Evolutionary conservation across 2,113 vertebrate species (phyloP).

Genomic region (Coptodon rendalli): DNA sequence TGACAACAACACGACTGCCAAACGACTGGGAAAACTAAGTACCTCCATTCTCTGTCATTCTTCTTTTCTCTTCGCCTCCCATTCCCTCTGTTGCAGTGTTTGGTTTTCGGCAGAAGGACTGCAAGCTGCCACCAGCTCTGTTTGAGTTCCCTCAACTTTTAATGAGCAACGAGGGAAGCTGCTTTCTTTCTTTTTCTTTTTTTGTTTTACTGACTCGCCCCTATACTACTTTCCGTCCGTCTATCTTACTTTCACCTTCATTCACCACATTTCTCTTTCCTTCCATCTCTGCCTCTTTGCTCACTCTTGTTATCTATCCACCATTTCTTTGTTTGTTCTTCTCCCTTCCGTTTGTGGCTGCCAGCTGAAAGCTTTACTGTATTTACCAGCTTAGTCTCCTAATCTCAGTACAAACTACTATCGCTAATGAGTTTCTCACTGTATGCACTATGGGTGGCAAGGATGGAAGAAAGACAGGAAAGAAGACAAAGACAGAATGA

Average conservation of each 20-base stretch:
- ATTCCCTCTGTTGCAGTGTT: constrained; percentile 43
- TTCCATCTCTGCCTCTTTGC: neutral
- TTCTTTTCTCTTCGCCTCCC: constrained; percentile 35
- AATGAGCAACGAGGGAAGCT: constrained; percentile 51
- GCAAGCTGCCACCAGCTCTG: constrained; percentile 66
- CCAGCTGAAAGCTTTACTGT: constrained; percentile 45
- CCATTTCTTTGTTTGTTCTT: constrained; percentile 12
- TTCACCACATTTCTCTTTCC: neutral
- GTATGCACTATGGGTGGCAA: constrained; percentile 5
- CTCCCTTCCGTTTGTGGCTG: constrained; percentile 1
- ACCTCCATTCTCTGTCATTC: constrained; percentile 51
- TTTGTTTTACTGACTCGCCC: constrained; percentile 4
- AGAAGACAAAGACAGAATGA: neutral
- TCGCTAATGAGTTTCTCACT: constrained; percentile 65
- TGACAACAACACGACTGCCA: constrained; percentile 54
- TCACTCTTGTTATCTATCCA: neutral
- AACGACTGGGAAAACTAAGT: constrained; percentile 62
- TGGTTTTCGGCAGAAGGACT: constrained; percentile 47
- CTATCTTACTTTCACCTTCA: constrained; percentile 8
- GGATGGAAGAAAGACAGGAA: neutral
- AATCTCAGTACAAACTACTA: constrained; percentile 65
- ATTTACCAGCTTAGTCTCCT: constrained; percentile 58
- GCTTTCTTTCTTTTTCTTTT: neutral
- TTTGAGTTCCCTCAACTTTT: constrained; percentile 67
- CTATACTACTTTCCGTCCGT: constrained; percentile 19